Evolutionary conservation across 2,113 vertebrate species (phyloP), one percentile per base, ranked within the genome.

Genomic region (Ornithorhynchus anatinus): DNA sequence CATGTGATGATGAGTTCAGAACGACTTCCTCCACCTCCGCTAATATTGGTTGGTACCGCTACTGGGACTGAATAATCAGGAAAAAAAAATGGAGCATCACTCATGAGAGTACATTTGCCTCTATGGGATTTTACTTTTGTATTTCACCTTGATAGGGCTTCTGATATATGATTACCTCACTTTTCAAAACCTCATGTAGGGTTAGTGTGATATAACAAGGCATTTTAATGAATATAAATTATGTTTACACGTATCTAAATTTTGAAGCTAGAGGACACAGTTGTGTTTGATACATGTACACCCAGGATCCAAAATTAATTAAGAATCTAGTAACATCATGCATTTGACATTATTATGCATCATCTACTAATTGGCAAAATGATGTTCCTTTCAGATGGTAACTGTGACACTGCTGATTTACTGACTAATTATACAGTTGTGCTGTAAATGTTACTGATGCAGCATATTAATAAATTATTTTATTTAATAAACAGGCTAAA

Each of bases 1-100:
- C 96, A 97, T 0, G 86, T 92, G 87, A 98, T 94, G 81, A 97
- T 88, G 35, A 97, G 95, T 82, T 97, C 95, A 2, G 94, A 96
- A 31, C 84, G 85, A 72, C 91, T 94, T 69, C 96, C 96, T 88
- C 94, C 95, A 12, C 95, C 96, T 53, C 95, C 96, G 0, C 90
- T 88, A 76, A 96, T 67, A 38, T 91, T 93, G 1, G 84, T 86
- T 1, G 95, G 96, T 15, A 93, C 91, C 75, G 95, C 85, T 1
- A 85, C 86, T 7, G 96, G 96, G 87, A 88, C 95, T 97, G 63
- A 32, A 85, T 69, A 33, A 44, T 74, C 86, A 16, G 47, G 81
- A 89, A 85, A 79, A 0, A 56, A 25, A 42, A 2, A 8, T 42
- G 38, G n/a, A 52, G 27, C 23, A 0, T 0, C 23, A 22, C 22